Conservation (phyloP, 92 coral and sea anemone species). For the Isaurus tuberculatus region DNA sequence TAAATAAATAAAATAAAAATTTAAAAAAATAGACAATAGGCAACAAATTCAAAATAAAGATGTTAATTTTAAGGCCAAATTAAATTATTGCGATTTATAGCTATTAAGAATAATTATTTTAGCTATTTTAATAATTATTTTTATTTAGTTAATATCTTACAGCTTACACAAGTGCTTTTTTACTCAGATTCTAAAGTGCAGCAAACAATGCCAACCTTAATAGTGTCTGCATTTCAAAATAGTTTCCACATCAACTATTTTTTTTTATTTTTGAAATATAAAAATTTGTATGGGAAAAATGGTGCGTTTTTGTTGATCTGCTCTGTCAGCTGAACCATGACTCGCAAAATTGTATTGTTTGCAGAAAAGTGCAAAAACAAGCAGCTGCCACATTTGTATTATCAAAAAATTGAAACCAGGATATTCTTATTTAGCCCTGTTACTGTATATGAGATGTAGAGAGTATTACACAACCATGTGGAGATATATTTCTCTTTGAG, state of each 20-base stretch:
- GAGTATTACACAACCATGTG: not conserved
- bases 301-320: constrained; percentile 1
- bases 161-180: not conserved
- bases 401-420: constrained; percentile 4
- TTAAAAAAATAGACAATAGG: constrained; percentile 16
- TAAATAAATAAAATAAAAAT: not conserved
- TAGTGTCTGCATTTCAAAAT: constrained; percentile 7
- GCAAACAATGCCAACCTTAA: not conserved
- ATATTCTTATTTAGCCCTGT: not conserved
- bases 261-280: not conserved
- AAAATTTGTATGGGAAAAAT: not conserved
- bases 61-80: not conserved
- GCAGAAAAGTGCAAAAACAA: not conserved
- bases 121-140: no score
- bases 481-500: not conserved
- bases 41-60: constrained; percentile 15
- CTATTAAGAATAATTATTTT: not conserved
- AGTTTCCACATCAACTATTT: not conserved
- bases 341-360: not conserved
- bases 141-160: not conserved
- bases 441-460: constrained; percentile 1
- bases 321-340: constrained; percentile 3
- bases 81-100: constrained; percentile 22
- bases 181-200: not conserved
- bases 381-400: not conserved